phyloP scores from a whole-genome alignment of 2,888 invertebrate species.

The Strigamia crassipes region DNA sequence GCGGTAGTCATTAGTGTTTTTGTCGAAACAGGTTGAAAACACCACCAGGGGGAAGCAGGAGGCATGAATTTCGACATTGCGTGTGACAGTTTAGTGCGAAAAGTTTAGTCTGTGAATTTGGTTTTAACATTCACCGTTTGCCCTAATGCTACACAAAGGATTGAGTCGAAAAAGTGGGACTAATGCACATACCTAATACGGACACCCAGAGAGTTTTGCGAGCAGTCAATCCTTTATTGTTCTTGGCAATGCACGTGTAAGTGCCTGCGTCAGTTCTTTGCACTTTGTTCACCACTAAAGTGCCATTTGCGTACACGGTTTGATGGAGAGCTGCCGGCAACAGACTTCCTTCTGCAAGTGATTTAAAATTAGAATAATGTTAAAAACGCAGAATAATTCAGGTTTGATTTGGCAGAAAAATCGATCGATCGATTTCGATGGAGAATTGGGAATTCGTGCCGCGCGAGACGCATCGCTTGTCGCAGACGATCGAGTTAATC shows the following conservation, averaged over 20 bases:
- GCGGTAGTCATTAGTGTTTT: too few species aligned
- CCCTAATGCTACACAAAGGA: too few species aligned
- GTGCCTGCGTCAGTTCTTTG: conserved; percentile 49
- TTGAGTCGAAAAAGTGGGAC: too few species aligned
- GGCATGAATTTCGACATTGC: too few species aligned
- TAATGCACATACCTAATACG: conserved; percentile 47
- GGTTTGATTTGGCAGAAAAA: background rate
- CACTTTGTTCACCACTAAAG: conserved; percentile 44
- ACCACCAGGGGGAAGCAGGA: too few species aligned
- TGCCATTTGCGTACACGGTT: conserved; percentile 49
- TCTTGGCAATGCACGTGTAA: conserved; percentile 49
- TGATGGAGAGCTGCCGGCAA: conserved; percentile 49
- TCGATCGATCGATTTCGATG: background rate
- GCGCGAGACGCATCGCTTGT: background rate
- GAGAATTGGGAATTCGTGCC: background rate
- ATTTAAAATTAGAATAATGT: background rate
- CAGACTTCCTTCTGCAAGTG: conserved; percentile 47
- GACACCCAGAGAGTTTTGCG: conserved; percentile 49
- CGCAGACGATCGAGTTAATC: background rate
- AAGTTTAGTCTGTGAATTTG: too few species aligned
- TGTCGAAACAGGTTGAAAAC: too few species aligned
- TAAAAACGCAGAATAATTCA: conserved; percentile 8
- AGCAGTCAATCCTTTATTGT: conserved; percentile 48
- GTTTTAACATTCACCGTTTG: too few species aligned
- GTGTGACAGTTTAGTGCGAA: too few species aligned